Base-by-base conservation (phyloP, 2,113 vertebrate genomes). In the Charina bottae region DNA sequence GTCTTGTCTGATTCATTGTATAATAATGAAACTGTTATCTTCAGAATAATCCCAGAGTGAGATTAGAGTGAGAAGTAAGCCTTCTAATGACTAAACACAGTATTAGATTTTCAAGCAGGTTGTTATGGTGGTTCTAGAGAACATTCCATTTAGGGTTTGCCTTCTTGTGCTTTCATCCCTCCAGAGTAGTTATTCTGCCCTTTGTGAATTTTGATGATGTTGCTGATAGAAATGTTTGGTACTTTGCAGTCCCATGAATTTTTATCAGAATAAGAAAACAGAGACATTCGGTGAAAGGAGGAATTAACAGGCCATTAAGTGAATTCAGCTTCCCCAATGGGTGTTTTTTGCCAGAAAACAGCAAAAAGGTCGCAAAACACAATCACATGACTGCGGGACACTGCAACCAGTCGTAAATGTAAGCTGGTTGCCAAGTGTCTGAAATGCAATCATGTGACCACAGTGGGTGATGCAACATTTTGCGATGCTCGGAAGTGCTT, bases 251-350 rank as follows among this genome's bases (percentile, higher is more conserved):
- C 11, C 88, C 91, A 88, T 89, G 93, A 89, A 55, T n/a, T 68
- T 90, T 17, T 28, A 2, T 6, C 62, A 83, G 90, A 92, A 17
- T 86, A 64, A 89, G 78, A 93, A 95, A 85, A 88, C 64, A 93
- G 85, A 89, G 93, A 56, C 54, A 54, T 0, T 0, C 0, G 1
- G 83, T 85, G 64, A 53, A n/a, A 54, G 87, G 78, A 49, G 60
- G 88, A 46, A 42, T 42, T 42, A 42, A 42, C 42, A 42, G 42
- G 42, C 42, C 3, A 3, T 42, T 42, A 42, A 42, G 42, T 24
- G 68, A 86, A 42, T 42, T 3, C 42, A 42, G 42, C 42, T 42
- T 42, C 42, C 3, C 42, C 42, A 42, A 3, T 42, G 42, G 42
- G 42, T 42, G 42, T 42, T 42, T 42, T 42, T 42, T 42, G 42